These are phyloP conservation scores for Salminus brasiliensis DNA, from an alignment of 2,113 vertebrate genomes.

Conservation along the genomic window DNA sequence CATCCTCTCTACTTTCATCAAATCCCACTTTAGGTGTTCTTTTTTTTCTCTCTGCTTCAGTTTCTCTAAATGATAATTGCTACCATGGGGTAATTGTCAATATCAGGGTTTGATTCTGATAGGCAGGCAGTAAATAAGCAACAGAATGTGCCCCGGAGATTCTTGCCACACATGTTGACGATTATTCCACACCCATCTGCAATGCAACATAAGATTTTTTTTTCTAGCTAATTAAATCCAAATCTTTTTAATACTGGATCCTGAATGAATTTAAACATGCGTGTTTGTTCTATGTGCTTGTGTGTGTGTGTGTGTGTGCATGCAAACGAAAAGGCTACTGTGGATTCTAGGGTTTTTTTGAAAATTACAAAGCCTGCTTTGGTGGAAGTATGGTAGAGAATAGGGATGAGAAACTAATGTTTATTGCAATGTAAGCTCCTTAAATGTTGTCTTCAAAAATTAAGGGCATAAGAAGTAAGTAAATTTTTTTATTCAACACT, in stretches of 20 bases:
- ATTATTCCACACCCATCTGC: conserved; percentile 70
- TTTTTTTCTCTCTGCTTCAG: conserved; percentile 37
- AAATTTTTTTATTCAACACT: too few relatives aligned
- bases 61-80: conserved; percentile 69
- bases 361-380: neutral
- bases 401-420: neutral
- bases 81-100: conserved; percentile 72
- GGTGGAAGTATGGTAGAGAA: neutral
- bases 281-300: neutral
- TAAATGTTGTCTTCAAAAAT: too few relatives aligned
- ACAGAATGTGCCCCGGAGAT: conserved; percentile 67
- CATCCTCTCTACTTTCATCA: conserved; percentile 63
- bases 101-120: conserved; percentile 72
- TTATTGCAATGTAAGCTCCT: neutral
- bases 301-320: neutral
- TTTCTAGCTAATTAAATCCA: conserved; percentile 72
- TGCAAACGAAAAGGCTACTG: conserved; percentile 1
- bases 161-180: conserved; percentile 75
- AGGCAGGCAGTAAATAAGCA: conserved; percentile 64
- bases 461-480: too few relatives aligned
- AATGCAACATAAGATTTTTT: conserved; percentile 69
- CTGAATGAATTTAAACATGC: conserved; percentile 72
- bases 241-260: conserved; percentile 65
- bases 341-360: neutral
- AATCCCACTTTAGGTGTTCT: conserved; percentile 50